Conservation (phyloP, 2,888 invertebrate genomes). For the Vanessa cardui region DNA sequence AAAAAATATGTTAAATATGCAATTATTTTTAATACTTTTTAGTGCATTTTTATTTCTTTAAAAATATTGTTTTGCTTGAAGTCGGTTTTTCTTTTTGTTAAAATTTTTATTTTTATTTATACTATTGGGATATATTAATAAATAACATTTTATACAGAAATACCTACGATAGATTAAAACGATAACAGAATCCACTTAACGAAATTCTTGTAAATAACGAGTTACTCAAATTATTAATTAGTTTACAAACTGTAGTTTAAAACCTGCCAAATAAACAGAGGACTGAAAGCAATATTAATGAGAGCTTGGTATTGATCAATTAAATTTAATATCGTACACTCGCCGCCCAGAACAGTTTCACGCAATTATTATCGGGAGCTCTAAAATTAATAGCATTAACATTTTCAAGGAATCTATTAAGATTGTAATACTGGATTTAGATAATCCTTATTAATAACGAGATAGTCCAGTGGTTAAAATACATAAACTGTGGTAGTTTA, state of each 20-base stretch:
- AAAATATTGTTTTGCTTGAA: too few relatives aligned
- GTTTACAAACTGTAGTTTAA: not conserved
- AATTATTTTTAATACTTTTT: too few relatives aligned
- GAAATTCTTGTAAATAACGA: conserved; percentile 4
- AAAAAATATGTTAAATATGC: too few relatives aligned
- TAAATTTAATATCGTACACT: conserved; percentile 26
- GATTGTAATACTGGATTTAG: not conserved
- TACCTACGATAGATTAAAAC: not conserved
- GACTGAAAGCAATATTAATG: conserved; percentile 10
- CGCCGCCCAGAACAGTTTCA: conserved; percentile 7
- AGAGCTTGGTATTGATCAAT: conserved; percentile 14
- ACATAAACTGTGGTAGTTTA: too few relatives aligned
- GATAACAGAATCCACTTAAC: not conserved
- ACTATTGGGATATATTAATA: too few relatives aligned
- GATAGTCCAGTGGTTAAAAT: too few relatives aligned
- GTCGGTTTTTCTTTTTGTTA: too few relatives aligned
- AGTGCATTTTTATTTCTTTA: too few relatives aligned
- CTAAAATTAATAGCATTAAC: conserved; percentile 3
- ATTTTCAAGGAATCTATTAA: not conserved
- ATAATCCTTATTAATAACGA: not conserved
- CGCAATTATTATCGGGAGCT: not conserved
- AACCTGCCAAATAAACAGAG: conserved; percentile 1
- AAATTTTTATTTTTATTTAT: too few relatives aligned
- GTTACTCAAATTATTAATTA: not conserved
- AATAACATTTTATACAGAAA: too few relatives aligned